Evolutionary conservation across 2,113 vertebrate species (phyloP).

Genomic region (Patagioenas fasciata): DNA sequence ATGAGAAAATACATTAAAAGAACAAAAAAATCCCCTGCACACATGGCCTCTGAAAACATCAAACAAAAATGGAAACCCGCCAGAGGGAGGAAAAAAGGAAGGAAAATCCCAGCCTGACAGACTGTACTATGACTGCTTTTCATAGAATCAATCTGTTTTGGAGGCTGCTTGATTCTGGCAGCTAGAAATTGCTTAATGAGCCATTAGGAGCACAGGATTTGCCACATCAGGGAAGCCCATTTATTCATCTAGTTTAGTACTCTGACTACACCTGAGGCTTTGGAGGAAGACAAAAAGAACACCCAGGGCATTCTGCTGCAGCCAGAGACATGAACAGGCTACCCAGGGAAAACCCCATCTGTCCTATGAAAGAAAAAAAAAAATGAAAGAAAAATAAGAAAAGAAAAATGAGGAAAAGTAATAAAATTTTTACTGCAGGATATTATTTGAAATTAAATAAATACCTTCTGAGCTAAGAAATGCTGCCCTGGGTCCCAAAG

Average conservation of each 20-base stretch:
- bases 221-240: slow-evolving; percentile 1
- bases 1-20: background rate
- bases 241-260: background rate
- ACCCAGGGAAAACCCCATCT: slow-evolving; percentile 1
- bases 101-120: slow-evolving; percentile 22
- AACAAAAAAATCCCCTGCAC: background rate
- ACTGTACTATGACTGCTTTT: background rate
- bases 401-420: background rate
- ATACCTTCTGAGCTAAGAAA: background rate
- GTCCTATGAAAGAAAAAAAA: background rate
- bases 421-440: background rate
- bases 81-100: background rate
- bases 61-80: slow-evolving; percentile 9
- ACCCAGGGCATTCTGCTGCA: background rate
- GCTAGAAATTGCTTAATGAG: slow-evolving; percentile 31
- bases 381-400: background rate
- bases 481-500: background rate
- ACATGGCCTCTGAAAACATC: background rate
- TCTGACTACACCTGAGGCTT: slow-evolving; percentile 8
- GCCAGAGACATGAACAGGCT: background rate
- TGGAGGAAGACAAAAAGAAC: background rate
- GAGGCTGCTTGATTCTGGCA: slow-evolving; percentile 20
- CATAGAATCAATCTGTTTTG: slow-evolving; percentile 33
- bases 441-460: background rate
- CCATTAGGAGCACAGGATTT: slow-evolving; percentile 3